These are phyloP conservation scores for Gasterosteus nipponicus DNA, from an alignment of 2,113 vertebrate genomes.

Conservation along the genomic window DNA sequence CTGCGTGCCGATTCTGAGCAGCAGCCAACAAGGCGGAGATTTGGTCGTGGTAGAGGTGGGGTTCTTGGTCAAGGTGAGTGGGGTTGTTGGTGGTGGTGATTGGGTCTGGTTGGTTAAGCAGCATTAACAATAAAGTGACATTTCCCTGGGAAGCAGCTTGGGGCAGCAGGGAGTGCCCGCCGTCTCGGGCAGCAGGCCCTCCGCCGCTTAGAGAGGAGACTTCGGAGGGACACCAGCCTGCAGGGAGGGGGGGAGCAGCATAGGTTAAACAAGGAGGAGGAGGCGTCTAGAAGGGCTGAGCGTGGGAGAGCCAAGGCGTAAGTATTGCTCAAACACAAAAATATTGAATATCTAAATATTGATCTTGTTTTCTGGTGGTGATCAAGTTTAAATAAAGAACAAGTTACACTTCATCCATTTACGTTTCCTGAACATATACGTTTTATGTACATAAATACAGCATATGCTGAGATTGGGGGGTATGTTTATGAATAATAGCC, in stretches of 20 bases:
- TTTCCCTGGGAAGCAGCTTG: constrained; percentile 99
- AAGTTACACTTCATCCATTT: too few relatives aligned
- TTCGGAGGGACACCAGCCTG: constrained; percentile 99
- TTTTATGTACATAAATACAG: too few relatives aligned
- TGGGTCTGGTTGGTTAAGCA: constrained; percentile 97
- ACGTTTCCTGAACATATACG: too few relatives aligned
- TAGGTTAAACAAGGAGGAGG: constrained; percentile 65
- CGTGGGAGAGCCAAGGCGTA: neutral
- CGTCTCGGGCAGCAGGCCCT: constrained; percentile 99
- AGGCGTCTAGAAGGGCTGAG: constrained; percentile 65
- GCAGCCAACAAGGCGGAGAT: constrained; percentile 99
- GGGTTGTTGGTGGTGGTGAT: constrained; percentile 29
- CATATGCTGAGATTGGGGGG: too few relatives aligned
- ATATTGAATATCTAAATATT: too few relatives aligned
- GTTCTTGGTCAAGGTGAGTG: neutral
- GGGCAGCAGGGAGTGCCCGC: constrained; percentile 93
- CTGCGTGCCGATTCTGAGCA: constrained; percentile 96
- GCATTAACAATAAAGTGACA: constrained; percentile 99
- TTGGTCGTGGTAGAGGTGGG: constrained; percentile 88
- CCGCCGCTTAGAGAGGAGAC: constrained; percentile 91
- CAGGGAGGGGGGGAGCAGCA: constrained; percentile 64
- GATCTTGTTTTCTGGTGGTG: too few relatives aligned
- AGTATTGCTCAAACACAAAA: too few relatives aligned
- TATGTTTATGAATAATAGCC: too few relatives aligned
- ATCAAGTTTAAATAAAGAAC: too few relatives aligned